A percentile compares a stretch with the other conserved stretches of the same genome.
These are phyloP conservation scores for Salvator merianae DNA, from an alignment of 2,113 vertebrate species.

Conservation along the genomic window DNA sequence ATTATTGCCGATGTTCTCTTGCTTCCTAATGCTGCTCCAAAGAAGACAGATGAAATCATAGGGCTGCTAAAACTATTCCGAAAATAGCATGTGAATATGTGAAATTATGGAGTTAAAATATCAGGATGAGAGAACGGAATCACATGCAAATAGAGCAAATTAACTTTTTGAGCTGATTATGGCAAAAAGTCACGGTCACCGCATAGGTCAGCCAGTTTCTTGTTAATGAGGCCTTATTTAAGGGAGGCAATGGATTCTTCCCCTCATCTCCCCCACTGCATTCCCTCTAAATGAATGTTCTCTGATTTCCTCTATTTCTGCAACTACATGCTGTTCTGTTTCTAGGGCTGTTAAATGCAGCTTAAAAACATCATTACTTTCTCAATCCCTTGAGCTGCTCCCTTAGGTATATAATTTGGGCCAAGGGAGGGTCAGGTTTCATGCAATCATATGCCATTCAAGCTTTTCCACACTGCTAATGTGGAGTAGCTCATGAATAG, in stretches of 20 bases:
- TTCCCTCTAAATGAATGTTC: not conserved
- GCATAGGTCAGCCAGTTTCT: not conserved
- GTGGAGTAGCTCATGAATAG: constrained; percentile 1
- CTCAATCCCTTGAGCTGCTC: constrained; percentile 12
- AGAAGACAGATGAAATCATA: not conserved
- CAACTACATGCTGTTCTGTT: not conserved
- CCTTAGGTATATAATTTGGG: constrained; percentile 32
- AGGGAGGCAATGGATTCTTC: not conserved
- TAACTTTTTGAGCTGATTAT: constrained; percentile 18
- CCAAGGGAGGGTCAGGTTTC: constrained; percentile 31
- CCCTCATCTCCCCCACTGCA: too few relatives aligned
- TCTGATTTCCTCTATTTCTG: constrained; percentile 20
- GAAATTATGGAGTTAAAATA: constrained; percentile 3
- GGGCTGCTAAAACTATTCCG: not conserved
- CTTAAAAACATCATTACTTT: constrained; percentile 44
- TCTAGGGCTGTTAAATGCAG: constrained; percentile 37
- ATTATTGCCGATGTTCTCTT: not conserved
- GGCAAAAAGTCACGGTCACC: constrained; percentile 1
- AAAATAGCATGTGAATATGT: not conserved
- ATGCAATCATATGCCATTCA: constrained; percentile 33
- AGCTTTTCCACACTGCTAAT: not conserved
- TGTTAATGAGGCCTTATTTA: constrained; percentile 2
- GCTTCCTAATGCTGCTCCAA: not conserved
- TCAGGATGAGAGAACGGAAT: not conserved
- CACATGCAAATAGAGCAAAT: not conserved